Percentiles rank a stretch among this genome's conserved stretches.
These are phyloP conservation scores for Megathymus violae DNA, from an alignment of 1,140 invertebrate species.

Conservation along the genomic window DNA sequence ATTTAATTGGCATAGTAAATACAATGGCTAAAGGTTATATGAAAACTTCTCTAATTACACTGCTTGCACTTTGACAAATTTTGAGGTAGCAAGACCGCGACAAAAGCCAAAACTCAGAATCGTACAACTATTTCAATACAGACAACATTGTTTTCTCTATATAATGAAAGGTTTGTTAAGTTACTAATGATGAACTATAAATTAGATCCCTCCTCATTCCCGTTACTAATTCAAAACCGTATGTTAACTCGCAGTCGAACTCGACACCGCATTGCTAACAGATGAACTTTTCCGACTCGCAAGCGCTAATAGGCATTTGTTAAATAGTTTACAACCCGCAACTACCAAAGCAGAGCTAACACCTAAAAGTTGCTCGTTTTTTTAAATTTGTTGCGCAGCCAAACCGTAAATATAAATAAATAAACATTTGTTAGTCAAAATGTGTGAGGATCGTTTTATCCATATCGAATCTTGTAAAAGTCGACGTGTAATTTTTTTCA, in stretches of 20 bases:
- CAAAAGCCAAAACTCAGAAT: neutral
- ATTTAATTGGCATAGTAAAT: neutral
- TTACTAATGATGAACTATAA: constrained; percentile 10
- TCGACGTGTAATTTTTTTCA: no score
- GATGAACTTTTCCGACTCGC: constrained; percentile 5
- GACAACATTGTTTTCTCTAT: neutral
- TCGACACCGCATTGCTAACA: constrained; percentile 8
- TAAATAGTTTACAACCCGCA: constrained; percentile 13
- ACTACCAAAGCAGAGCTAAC: neutral
- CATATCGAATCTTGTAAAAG: no score
- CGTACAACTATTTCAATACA: neutral
- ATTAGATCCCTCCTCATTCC: constrained; percentile 10
- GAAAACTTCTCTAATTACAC: neutral
- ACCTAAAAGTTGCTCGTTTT: no score
- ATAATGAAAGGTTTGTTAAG: neutral
- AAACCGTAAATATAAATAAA: no score
- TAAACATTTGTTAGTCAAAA: no score
- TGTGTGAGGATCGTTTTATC: no score
- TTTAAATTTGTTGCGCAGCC: no score
- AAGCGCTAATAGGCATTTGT: constrained; percentile 25
- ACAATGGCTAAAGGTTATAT: neutral
- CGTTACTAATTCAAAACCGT: constrained; percentile 11
- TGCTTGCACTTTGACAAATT: neutral
- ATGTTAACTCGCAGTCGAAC: constrained; percentile 17
- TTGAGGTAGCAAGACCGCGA: neutral